Base-by-base conservation (phyloP, 2,888 invertebrate species). In the Caenorhabditis panamensis region DNA sequence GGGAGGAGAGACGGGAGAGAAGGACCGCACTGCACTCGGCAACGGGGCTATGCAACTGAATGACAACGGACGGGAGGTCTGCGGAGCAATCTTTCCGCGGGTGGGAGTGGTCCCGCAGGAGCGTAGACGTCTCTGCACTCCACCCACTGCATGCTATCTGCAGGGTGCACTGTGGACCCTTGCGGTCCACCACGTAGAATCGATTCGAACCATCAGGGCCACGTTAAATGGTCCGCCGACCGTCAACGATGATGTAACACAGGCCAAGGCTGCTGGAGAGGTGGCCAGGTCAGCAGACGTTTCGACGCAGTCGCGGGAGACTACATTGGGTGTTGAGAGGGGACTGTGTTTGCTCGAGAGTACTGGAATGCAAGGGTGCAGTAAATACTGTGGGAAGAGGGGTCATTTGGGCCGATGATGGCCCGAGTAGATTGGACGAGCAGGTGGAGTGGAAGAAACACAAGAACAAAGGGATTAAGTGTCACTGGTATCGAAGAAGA, bases 171-270 rank as follows among this genome's bases (percentile, higher is more conserved):
- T n/a, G n/a, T n/a, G n/a, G n/a, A n/a, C n/a, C n/a, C n/a, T n/a
- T n/a, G n/a, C n/a, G n/a, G n/a, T n/a, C n/a, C 22, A 61, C 61
- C 68, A 18, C 26, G 68, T 22, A 24, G 28, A 47, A 47, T 28
- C 28, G 67, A 31, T 9, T 4, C 9, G 31, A 16, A 3, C 41
- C 9, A 41, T 16, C 9, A 16, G 13, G 9, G 5, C 4, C 41
- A 41, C 41, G 41, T 41, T 41, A 41, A 41, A 9, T 13, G 41
- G 41, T 41, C 2, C 31, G 16, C 13, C 16, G 13, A 31, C 31
- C n/a, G n/a, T n/a, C n/a, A n/a, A n/a, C n/a, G 5, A 11, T 36
- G 36, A 36, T 36, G 36, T 36, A 36, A 36, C 11, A 36, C 36
- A 36, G 36, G 11, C 36, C 11, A 47, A 47, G 47, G 47, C 20